Conservation (phyloP, 2,888 invertebrate species). For the Criorhina ranunculi region DNA sequence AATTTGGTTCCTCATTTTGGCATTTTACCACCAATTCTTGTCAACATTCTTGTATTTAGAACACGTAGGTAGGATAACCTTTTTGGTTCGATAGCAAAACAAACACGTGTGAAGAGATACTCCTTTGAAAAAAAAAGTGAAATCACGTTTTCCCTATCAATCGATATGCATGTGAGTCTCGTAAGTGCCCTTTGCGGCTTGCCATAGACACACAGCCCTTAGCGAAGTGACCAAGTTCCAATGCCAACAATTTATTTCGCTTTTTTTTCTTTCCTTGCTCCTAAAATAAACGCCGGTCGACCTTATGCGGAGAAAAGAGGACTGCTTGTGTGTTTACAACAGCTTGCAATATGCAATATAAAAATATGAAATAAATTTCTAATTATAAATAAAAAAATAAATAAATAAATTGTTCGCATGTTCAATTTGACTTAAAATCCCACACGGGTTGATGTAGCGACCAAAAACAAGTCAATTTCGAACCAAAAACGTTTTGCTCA, state of each 20-base stretch:
- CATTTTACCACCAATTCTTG: too few relatives aligned
- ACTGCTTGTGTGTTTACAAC: conserved; percentile 8
- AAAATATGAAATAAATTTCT: conserved; percentile 15
- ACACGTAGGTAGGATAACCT: too few relatives aligned
- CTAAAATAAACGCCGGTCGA: conserved; percentile 42
- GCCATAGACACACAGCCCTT: conserved; percentile 23
- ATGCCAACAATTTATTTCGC: conserved; percentile 42
- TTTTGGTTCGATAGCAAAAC: neutral
- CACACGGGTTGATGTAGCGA: neutral
- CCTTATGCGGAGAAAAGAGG: conserved; percentile 20
- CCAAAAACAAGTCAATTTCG: neutral
- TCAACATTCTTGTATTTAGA: too few relatives aligned
- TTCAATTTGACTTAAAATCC: conserved; percentile 29
- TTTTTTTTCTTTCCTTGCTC: neutral
- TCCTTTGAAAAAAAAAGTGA: too few relatives aligned
- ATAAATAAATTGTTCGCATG: conserved; percentile 6
- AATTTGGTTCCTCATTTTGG: too few relatives aligned
- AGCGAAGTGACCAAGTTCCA: conserved; percentile 33
- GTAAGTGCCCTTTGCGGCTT: conserved; percentile 33
- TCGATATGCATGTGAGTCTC: conserved; percentile 64
- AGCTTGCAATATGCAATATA: neutral
- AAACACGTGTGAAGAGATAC: neutral
- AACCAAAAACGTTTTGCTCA: conserved; percentile 60
- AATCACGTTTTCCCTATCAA: conserved; percentile 65
- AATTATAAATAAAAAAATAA: conserved; percentile 39